A percentile compares a stretch with the other conserved stretches of the same genome.
These are phyloP conservation scores for Lagocephalus sceleratus DNA, from an alignment of 2,797 vertebrate genomes.

Conservation along the genomic window DNA sequence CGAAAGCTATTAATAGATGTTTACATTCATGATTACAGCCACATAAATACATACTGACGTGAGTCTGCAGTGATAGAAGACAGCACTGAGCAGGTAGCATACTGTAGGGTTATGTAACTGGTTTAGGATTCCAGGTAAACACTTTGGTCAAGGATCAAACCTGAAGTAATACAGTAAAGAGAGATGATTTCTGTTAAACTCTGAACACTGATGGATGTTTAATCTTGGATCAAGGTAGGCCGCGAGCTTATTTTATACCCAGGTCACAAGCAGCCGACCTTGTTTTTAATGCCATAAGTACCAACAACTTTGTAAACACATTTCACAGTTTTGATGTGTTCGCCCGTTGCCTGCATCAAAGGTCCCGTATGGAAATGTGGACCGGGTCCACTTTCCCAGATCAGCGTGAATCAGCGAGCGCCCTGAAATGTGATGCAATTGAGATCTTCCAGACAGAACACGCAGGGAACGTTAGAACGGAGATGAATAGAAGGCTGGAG, in stretches of 20 bases:
- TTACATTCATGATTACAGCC: constrained; percentile 61
- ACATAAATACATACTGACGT: constrained; percentile 30
- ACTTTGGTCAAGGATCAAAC: constrained; percentile 18
- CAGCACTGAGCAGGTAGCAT: constrained; percentile 15
- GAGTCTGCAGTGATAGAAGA: constrained; percentile 22
- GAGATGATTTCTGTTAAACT: neutral
- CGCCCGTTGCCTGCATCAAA: no score
- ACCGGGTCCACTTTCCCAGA: constrained; percentile 32
- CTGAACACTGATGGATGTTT: neutral
- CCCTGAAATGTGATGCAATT: constrained; percentile 2
- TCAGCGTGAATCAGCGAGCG: constrained; percentile 19
- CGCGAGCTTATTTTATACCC: no score
- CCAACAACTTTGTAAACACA: no score
- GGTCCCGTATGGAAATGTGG: no score
- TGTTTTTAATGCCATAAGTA: no score
- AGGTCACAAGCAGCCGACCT: no score
- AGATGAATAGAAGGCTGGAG: constrained; percentile 4
- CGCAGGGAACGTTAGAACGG: neutral
- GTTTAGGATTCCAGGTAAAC: constrained; percentile 18
- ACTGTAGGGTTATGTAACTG: constrained; percentile 23
- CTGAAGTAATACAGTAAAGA: constrained; percentile 15
- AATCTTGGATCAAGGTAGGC: neutral
- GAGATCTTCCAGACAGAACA: neutral
- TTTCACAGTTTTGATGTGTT: no score
- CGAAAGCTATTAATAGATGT: constrained; percentile 37